These are phyloP conservation scores for Diplogasteroides magnus DNA, from an alignment of 1,140 invertebrate genomes.

Conservation along the genomic window DNA sequence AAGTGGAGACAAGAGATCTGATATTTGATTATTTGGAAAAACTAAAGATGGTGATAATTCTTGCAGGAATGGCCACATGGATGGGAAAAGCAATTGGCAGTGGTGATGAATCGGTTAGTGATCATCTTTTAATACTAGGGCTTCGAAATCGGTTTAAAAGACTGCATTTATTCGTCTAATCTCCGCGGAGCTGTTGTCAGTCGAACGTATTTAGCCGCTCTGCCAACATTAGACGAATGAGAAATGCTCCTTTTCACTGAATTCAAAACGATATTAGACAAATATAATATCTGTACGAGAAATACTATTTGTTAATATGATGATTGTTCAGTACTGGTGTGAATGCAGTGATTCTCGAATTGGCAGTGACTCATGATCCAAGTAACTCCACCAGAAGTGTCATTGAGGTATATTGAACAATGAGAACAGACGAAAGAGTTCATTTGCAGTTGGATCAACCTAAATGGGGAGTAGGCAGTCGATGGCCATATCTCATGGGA, in stretches of 20 bases:
- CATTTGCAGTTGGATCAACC: constrained; percentile 72
- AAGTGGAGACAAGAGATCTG: too few relatives aligned
- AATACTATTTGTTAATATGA: too few relatives aligned
- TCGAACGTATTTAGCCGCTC: too few relatives aligned
- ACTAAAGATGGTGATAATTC: not conserved
- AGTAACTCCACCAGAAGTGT: constrained; percentile 64
- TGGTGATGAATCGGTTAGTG: constrained; percentile 50
- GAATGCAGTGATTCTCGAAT: constrained; percentile 84
- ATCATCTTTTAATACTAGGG: not conserved
- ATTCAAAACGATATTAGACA: too few relatives aligned
- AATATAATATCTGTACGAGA: too few relatives aligned
- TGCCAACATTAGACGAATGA: too few relatives aligned
- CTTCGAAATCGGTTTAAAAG: too few relatives aligned
- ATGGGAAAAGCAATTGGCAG: constrained; percentile 73
- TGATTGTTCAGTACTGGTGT: constrained; percentile 75
- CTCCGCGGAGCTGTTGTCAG: too few relatives aligned
- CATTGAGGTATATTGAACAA: constrained; percentile 12
- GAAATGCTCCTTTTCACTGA: too few relatives aligned
- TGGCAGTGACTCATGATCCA: constrained; percentile 80
- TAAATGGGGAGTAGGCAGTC: constrained; percentile 71
- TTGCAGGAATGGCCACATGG: constrained; percentile 62
- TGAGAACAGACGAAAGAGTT: not conserved
- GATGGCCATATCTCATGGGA: constrained; percentile 74
- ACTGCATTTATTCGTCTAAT: too few relatives aligned
- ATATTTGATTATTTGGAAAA: too few relatives aligned